Evolutionary conservation across 37 sponge, comb jelly and placozoan species (phyloP), one percentile per base, ranked within the genome.

Genomic region (Crambe crambe): DNA sequence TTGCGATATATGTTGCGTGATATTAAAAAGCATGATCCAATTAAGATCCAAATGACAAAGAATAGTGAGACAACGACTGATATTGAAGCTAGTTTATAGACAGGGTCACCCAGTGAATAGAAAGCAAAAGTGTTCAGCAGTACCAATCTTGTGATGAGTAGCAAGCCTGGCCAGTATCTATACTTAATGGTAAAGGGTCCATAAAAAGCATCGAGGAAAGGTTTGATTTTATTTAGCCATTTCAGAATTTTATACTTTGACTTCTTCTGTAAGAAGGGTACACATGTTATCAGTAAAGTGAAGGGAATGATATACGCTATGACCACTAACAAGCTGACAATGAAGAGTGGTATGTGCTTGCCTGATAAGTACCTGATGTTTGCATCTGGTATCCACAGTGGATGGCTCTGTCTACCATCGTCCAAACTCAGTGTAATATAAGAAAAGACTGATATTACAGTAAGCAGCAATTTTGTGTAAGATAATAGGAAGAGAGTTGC

Each of bases 201-300:
- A n/a, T 63, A 56, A 44, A 56, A 77, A 2, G 77, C 77, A 38
- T 77, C 77, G 39, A 77, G 29, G 26, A 77, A 63, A 41, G 77
- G 77, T 27, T 63, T 77, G 26, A 77, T 15, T n/a, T 39, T 63
- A 29, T 36, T 31, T 29, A 77, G 65, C 77, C 77, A 77, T 20
- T 21, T 20, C 43, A 77, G 34, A 2, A 34, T 4, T 10, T 39
- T 63, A n/a, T 63, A 10, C 25, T 77, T 15, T 1, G 64, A 39
- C 23, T 25, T 29, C 15, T 44, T 77, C 34, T 59, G 63, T 22
- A 77, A 15, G 27, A 9, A 29, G 23, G 60, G 77, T 42, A 77
- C 62, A 29, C 17, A 77, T 26, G 62, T 37, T 4, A 77, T 42
- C 10, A 59, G 20, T 1, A 77, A 63, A 2, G 77, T 77, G 43